A percentile compares a stretch with the other conserved stretches of the same genome.
These are phyloP conservation scores for Melanostoma scalare DNA, from an alignment of 2,888 invertebrate species.

Conservation along the genomic window DNA sequence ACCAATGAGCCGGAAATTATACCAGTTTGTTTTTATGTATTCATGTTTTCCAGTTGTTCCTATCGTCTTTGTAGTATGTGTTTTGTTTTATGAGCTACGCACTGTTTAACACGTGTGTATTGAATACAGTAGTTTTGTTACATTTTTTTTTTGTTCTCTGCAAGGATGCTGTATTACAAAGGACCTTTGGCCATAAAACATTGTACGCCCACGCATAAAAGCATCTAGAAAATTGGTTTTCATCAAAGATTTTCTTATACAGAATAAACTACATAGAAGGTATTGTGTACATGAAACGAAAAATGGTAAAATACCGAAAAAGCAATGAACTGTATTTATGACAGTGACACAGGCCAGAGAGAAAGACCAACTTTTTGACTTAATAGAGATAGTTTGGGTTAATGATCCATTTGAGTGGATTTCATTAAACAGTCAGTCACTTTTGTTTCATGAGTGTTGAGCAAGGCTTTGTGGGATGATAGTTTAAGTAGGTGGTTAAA, in stretches of 20 bases:
- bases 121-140: constrained; percentile 28
- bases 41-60: constrained; percentile 62
- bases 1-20: constrained; percentile 65
- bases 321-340: constrained; percentile 60
- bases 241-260: constrained; percentile 5
- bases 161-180: background rate
- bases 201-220: constrained; percentile 45
- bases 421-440: constrained; percentile 50
- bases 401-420: constrained; percentile 69
- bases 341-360: constrained; percentile 38
- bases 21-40: constrained; percentile 64
- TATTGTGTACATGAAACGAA: background rate
- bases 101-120: constrained; percentile 59
- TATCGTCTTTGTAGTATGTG: constrained; percentile 12
- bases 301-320: constrained; percentile 31
- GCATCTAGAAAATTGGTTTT: constrained; percentile 52
- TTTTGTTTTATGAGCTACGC: constrained; percentile 56
- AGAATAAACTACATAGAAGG: background rate
- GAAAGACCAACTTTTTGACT: constrained; percentile 55
- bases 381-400: constrained; percentile 68
- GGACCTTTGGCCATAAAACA: constrained; percentile 58
- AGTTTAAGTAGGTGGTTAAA: background rate
- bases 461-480: constrained; percentile 2
- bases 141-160: background rate
- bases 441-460: constrained; percentile 43